Conservation (phyloP, 1,140 invertebrate species). For the Eueides isabella region DNA sequence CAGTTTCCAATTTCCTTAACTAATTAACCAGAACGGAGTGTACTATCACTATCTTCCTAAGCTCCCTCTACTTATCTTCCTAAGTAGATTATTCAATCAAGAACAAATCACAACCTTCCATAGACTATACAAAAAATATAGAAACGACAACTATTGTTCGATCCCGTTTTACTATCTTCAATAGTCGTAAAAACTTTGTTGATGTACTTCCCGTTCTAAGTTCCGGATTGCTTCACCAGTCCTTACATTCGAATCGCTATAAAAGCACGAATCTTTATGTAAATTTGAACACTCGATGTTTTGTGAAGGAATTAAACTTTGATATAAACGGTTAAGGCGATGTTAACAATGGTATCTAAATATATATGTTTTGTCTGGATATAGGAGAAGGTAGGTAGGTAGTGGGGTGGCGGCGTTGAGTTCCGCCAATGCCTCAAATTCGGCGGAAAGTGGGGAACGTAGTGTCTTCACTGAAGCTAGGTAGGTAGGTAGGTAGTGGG, state of each 20-base stretch:
- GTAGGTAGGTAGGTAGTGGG: no score
- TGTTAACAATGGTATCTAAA: conserved; percentile 2
- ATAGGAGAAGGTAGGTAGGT: no score
- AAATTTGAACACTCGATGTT: conserved; percentile 25
- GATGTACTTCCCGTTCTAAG: conserved; percentile 28
- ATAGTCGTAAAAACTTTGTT: conserved; percentile 33
- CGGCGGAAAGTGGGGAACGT: no score
- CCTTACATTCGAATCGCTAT: conserved; percentile 29
- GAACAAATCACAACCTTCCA: no score
- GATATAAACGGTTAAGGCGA: conserved; percentile 23
- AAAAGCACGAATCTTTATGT: conserved; percentile 29
- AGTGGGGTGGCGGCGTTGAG: no score
- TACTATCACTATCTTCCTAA: no score
- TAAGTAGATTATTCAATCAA: no score
- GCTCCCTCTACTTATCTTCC: no score
- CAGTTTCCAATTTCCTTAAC: no score
- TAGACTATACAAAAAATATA: neutral
- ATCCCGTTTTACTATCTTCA: conserved; percentile 19
- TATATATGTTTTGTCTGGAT: neutral
- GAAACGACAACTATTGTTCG: neutral
- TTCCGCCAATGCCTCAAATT: no score
- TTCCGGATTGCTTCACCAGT: conserved; percentile 31
- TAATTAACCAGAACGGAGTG: no score
- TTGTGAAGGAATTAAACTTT: conserved; percentile 22
- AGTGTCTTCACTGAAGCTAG: no score